Conservation (phyloP, 2,113 vertebrate species). For the Talpa occidentalis region DNA sequence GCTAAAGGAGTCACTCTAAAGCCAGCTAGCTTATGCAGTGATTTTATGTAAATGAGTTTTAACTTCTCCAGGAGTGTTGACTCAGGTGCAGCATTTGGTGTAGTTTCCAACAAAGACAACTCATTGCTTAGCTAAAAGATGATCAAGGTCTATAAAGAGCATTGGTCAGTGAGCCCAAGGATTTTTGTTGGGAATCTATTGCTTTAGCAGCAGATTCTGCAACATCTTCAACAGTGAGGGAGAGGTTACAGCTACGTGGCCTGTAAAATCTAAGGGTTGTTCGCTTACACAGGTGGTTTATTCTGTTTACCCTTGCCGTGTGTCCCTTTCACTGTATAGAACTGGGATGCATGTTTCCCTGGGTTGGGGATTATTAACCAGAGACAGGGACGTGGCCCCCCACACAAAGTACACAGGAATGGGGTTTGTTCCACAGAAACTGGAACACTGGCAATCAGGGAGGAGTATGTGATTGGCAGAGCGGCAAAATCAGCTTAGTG, state of each 20-base stretch:
- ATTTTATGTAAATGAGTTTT: background rate
- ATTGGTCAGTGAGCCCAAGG: background rate
- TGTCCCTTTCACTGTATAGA: background rate
- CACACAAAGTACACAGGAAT: background rate
- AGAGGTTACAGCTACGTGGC: too few species aligned
- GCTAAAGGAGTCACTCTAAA: background rate
- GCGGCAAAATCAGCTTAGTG: too few species aligned
- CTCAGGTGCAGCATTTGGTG: background rate
- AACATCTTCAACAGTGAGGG: background rate
- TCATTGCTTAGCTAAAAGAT: background rate
- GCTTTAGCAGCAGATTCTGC: background rate
- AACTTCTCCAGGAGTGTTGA: background rate
- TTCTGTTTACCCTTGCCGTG: background rate
- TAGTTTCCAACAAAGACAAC: background rate
- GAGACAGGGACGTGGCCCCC: background rate
- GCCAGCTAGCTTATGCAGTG: too few species aligned
- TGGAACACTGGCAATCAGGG: background rate
- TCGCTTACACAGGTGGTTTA: background rate
- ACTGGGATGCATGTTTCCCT: background rate
- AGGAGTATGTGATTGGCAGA: background rate
- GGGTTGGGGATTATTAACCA: background rate
- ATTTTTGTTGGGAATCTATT: background rate
- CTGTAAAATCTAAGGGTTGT: too few species aligned
- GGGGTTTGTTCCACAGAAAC: background rate
- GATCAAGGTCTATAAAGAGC: background rate